phyloP scores from a whole-genome alignment of 2,113 vertebrate genomes.

The Brachyhypopomus gauderio region DNA sequence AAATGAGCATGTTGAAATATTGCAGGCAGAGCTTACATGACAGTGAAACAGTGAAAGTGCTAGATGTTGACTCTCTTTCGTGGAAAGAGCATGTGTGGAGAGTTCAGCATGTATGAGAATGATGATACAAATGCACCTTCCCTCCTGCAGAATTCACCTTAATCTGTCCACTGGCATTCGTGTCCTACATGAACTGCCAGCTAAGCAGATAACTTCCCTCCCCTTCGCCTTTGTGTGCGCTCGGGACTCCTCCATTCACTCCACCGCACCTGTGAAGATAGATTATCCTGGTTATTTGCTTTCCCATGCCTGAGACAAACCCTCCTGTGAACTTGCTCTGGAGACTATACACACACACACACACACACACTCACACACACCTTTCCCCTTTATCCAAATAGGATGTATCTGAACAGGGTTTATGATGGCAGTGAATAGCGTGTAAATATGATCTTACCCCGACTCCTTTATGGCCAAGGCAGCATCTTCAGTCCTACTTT shows the following conservation, averaged over 20 bases:
- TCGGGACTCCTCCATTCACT: conserved; percentile 55
- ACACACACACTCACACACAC: conserved; percentile 60
- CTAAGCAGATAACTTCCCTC: conserved; percentile 12
- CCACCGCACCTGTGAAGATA: conserved; percentile 69
- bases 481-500: conserved; percentile 67
- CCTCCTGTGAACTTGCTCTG: conserved; percentile 69
- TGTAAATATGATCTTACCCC: conserved; percentile 76
- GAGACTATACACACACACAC: conserved; percentile 62
- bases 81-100: no score
- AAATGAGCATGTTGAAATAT: neutral
- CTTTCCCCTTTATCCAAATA: conserved; percentile 70
- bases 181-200: conserved; percentile 10
- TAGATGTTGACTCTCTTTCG: no score
- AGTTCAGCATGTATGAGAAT: neutral
- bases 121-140: conserved; percentile 6
- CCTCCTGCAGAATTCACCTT: conserved; percentile 43
- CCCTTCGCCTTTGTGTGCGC: conserved; percentile 36
- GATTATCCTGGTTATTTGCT: conserved; percentile 65
- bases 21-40: no score
- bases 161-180: neutral
- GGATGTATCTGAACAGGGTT: conserved; percentile 73
- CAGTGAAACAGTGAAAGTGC: no score
- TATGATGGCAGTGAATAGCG: conserved; percentile 71
- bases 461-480: conserved; percentile 66
- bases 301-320: conserved; percentile 75